Conservation (phyloP, 2,888 invertebrate species). For the Xestia c-nigrum region DNA sequence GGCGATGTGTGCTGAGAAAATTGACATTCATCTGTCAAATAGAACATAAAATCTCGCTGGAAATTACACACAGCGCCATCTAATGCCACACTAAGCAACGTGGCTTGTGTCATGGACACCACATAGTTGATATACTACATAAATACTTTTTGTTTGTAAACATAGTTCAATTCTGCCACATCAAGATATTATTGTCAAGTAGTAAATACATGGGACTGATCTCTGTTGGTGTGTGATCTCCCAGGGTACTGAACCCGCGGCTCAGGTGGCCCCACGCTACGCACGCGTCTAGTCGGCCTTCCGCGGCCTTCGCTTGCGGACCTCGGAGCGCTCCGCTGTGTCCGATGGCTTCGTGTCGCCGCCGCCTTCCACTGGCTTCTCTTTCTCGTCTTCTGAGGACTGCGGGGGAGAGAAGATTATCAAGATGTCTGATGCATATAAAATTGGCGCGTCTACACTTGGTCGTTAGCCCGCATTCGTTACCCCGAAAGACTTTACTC, state of each 20-base stretch:
- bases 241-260: conserved; percentile 42
- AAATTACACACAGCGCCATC: too few species aligned
- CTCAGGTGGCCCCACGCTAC: neutral
- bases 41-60: neutral
- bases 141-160: too few species aligned
- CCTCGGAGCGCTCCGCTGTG: conserved; percentile 82
- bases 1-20: neutral
- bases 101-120: too few species aligned
- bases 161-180: neutral
- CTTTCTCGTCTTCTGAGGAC: conserved; percentile 81
- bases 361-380: conserved; percentile 71
- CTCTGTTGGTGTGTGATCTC: neutral
- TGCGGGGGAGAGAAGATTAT: conserved; percentile 57
- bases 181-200: neutral
- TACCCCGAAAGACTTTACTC: too few species aligned
- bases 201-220: neutral
- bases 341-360: conserved; percentile 68
- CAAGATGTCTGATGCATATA: neutral
- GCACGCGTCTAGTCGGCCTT: conserved; percentile 91
- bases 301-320: conserved; percentile 93
- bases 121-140: too few species aligned
- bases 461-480: too few species aligned
- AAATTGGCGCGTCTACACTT: neutral
- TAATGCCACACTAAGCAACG: too few species aligned
- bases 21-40: neutral